Evolutionary conservation across 2,113 vertebrate genomes (phyloP).

Genomic region (Hippocampus zosterae): DNA sequence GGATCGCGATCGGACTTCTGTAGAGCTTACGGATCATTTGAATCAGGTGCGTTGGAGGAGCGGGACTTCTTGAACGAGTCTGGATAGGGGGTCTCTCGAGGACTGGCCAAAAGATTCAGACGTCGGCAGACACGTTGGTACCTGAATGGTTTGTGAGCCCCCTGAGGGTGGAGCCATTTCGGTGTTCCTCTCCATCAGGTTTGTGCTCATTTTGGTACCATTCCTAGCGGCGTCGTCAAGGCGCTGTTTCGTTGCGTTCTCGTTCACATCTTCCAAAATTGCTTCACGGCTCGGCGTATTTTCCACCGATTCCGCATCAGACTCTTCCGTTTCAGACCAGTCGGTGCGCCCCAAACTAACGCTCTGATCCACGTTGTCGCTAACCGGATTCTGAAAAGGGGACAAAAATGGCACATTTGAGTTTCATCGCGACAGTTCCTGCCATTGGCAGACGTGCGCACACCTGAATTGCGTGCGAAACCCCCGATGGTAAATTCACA

Average conservation of each 20-base stretch:
- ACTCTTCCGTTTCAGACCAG: background rate
- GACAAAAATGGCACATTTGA: background rate
- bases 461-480: background rate
- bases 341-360: background rate
- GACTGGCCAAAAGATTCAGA: background rate
- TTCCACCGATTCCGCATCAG: background rate
- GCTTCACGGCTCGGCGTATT: background rate
- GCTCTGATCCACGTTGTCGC: background rate
- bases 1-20: no score
- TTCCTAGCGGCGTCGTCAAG: background rate
- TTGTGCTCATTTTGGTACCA: background rate
- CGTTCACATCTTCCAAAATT: background rate
- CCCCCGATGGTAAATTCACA: background rate
- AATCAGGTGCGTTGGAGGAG: no score
- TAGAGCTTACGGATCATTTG: no score
- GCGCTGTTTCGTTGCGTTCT: slow-evolving; percentile 12
- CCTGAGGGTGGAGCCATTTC: background rate
- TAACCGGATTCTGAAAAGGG: slow-evolving; percentile 4
- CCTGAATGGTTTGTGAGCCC: background rate
- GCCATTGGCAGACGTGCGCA: background rate
- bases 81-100: no score
- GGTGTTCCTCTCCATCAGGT: background rate
- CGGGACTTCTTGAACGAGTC: no score
- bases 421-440: background rate
- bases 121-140: background rate